Conservation (phyloP, 1,140 invertebrate species). For the Andrena cerasifolii region DNA sequence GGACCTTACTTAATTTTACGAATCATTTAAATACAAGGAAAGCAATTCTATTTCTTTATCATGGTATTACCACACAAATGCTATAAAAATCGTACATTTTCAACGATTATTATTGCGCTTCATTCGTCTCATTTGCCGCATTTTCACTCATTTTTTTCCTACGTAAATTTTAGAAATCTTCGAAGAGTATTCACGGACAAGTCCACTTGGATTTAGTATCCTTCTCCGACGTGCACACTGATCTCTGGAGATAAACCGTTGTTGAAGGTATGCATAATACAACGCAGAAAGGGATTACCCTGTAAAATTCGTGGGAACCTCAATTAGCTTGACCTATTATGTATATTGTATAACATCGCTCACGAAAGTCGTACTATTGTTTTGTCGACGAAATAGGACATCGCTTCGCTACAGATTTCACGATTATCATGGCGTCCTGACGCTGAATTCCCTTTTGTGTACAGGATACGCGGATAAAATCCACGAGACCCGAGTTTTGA, state of each 20-base stretch:
- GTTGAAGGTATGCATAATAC: background rate
- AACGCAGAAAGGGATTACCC: slow-evolving; percentile 4
- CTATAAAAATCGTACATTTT: too few relatives aligned
- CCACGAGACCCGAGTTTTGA: background rate
- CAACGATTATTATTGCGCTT: too few relatives aligned
- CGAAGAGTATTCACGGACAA: background rate
- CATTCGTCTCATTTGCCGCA: too few relatives aligned
- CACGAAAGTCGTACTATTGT: slow-evolving; percentile 30
- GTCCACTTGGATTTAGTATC: background rate
- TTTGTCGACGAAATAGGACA: background rate
- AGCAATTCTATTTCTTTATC: too few relatives aligned
- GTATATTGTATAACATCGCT: slow-evolving; percentile 9
- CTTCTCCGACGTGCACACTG: too few relatives aligned
- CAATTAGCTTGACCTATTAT: slow-evolving; percentile 49
- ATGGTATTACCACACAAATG: too few relatives aligned
- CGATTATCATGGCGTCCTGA: background rate
- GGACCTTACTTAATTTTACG: too few relatives aligned
- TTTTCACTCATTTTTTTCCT: too few relatives aligned
- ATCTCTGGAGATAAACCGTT: background rate
- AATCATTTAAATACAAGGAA: too few relatives aligned
- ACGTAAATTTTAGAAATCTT: too few relatives aligned
- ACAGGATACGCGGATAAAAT: slow-evolving; percentile 18
- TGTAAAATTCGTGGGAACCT: slow-evolving; percentile 12
- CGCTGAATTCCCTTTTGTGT: slow-evolving; percentile 13
- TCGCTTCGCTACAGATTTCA: background rate